A percentile compares a stretch with the other conserved stretches of the same genome.
Conservation (phyloP, 1,140 invertebrate species). For the Zeugodacus cucurbitae region DNA sequence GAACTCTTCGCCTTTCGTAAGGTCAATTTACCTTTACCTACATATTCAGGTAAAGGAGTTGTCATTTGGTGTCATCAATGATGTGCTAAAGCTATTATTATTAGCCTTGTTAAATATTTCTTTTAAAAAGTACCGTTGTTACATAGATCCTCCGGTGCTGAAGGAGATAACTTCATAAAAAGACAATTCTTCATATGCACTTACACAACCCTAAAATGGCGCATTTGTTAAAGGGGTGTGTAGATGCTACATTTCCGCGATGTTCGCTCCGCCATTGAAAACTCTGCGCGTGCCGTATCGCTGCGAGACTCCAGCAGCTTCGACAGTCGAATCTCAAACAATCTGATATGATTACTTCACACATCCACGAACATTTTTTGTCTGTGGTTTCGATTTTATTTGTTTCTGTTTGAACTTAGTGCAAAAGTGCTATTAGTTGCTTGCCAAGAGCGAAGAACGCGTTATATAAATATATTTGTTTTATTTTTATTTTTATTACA, state of each 20-base stretch:
- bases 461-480: background rate
- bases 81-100: background rate
- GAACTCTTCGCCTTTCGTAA: too few relatives aligned
- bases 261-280: too few relatives aligned
- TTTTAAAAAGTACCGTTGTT: background rate
- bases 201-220: background rate
- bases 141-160: too few relatives aligned
- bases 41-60: background rate
- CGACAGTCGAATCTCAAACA: background rate
- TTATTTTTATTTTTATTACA: background rate
- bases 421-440: background rate
- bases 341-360: background rate
- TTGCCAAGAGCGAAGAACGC: background rate
- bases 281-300: background rate
- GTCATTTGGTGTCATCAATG: background rate
- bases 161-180: too few relatives aligned
- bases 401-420: background rate
- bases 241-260: too few relatives aligned
- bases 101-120: background rate
- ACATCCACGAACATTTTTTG: background rate
- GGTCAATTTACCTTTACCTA: too few relatives aligned
- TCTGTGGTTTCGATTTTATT: background rate
- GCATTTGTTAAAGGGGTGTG: too few relatives aligned
- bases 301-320: background rate
- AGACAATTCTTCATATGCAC: background rate